Evolutionary conservation across 2,797 vertebrate species (phyloP), one percentile per base, ranked within the genome.

Genomic region (Acridotheres tristis): DNA sequence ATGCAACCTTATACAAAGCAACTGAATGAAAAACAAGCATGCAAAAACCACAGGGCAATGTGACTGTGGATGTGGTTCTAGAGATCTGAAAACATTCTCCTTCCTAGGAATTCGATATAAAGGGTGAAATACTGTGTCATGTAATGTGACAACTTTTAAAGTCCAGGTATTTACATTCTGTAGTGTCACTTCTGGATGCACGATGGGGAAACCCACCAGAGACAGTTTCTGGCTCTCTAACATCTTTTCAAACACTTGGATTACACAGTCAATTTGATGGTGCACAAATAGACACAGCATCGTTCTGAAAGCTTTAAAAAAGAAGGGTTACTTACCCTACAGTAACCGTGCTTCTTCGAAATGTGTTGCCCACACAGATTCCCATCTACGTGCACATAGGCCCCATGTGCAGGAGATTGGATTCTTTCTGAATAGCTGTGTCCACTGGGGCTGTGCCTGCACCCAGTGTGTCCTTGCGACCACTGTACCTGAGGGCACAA

Each of bases 341-440:
- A 96, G 95, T 96, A 96, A 96, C 96, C 94, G 96, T 95, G 96
- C 96, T 96, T 96, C 96, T 96, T 96, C 95, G 96, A 96, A 96
- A 96, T 96, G 96, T 96, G 95, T 96, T 96, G 96, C 91, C 96
- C 96, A 96, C 96, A 96, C 96, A 96, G 96, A 96, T 96, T 96
- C 96, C 96, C 96, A 96, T 96, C 96, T 96, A 96, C 79, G 96
- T 96, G 96, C 96, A 96, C 96, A 96, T 81, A 96, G 91, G 95
- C 96, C 96, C 91, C 96, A 84, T 96, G 96, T 96, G 96, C 96
- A 90, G 96, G 95, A 96, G 96, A 91, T 94, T 96, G 96, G 96
- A 96, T 96, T 96, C 96, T 96, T 96, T 96, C 96, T 96, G 96
- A 96, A 96, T 95, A 96, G 96, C 95, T 96, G 96, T 96, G 96